Base-by-base conservation (phyloP, 30 jellyfish, hydroid and myxozoan species). In the Cassiopea xamachana region DNA sequence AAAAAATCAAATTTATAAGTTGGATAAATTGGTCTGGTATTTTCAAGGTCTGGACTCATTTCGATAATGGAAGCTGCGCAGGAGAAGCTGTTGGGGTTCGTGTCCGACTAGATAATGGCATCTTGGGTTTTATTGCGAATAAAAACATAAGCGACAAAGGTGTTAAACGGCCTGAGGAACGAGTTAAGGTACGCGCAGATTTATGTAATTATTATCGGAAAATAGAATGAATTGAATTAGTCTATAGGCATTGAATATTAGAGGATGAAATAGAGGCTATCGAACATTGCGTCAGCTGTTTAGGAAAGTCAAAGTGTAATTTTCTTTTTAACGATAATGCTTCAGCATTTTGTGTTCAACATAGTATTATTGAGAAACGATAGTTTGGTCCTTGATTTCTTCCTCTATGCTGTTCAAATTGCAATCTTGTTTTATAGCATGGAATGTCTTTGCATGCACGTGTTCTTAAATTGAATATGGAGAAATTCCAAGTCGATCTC, bases 71-170 rank as follows among this genome's bases (percentile, higher is more conserved):
- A 1, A 94, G 98, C 50, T 94, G 98, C 75, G 98, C 98, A 5
- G 98, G 98, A 44, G 97, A 94, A 75, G 97, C 98, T 13, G 97
- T 87, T n/a, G 98, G 98, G 44, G 98, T 94, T 69, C 80, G 96
- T 48, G 92, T 94, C 10, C 97, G 98, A 69, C 84, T 90, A 2
- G 98, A 94, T 27, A 90, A 83, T 71, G 98, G 98, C 1, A 94
- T 94, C 27, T 58, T 96, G 27, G 98, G 98, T 14, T 94, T 94
- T 89, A 83, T 94, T 49, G 87, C 97, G 2, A 94, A 94, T 51
- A 94, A 91, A 48, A 94, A 94, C 67, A 94, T 94, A 84, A 94
- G 98, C 62, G 98, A 94, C 51, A 94, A 94, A 77, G 97, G 89
- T 27, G 97, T 91, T 2, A 81, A 82, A 60, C 87, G 98, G 73